Base-by-base conservation (phyloP, 2,888 invertebrate genomes). In the Monochamus alternatus region DNA sequence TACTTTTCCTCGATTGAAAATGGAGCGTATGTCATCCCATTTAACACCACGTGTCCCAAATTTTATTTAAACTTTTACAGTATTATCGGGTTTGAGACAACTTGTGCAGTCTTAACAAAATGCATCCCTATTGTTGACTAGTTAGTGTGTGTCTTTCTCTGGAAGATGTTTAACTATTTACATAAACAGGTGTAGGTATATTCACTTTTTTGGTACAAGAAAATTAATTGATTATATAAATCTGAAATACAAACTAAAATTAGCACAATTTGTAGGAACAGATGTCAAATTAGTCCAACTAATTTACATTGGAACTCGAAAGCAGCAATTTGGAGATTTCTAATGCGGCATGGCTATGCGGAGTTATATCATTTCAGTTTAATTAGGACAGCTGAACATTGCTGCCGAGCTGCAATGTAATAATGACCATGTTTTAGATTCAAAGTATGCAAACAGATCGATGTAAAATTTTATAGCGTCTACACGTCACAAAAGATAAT, bases 321-420 rank as follows among this genome's bases (percentile, higher is more conserved):
- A 79, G 81, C 82, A 78, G 82, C 81, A 85, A 85, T 86, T 86
- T 84, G 78, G 80, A 81, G 81, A 83, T 82, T 84, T 83, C 84
- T 84, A 84, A 84, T 83, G 80, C 44, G 75, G 75, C 76, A 74
- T 75, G 74, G 72, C 74, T 81, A 81, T 80, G 81, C 76, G 68
- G 74, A 81, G 80, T 81, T 82, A 38, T 84, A 83, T 83, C 83
- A 84, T 83, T 84, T 81, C 77, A 68, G 76, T 79, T 81, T 84
- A 84, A 81, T 83, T 81, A 79, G 82, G 80, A 80, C 84, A 84
- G 84, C 78, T 84, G 83, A 71, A 63, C 69, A n/a, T 32, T n/a
- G 60, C 52, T 63, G 60, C 52, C 71, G 31, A 51, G 66, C 69
- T 60, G 14, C 59, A 69, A 38, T 65, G 64, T 30, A 65, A 47